These are phyloP conservation scores for Pseudomyrmex flavicornis DNA, from an alignment of 1,140 invertebrate species.

Conservation along the genomic window DNA sequence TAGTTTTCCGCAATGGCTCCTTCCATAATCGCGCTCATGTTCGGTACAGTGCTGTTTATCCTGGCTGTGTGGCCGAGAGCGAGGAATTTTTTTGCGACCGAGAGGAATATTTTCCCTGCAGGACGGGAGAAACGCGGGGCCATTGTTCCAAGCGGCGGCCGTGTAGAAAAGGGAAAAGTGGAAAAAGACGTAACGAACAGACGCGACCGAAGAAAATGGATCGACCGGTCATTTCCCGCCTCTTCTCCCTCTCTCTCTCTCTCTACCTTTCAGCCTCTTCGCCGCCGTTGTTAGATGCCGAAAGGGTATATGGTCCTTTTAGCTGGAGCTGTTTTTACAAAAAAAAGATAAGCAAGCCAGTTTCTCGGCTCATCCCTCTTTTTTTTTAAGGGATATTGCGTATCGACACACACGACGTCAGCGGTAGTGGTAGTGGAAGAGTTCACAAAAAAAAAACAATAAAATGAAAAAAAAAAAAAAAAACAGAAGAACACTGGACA, in stretches of 20 bases:
- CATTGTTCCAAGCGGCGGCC: conserved; percentile 40
- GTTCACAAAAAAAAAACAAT: background rate
- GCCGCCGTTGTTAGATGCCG: conserved; percentile 19
- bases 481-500: background rate
- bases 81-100: conserved; percentile 49
- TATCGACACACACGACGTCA: conserved; percentile 18
- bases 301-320: conserved; percentile 23
- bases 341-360: background rate
- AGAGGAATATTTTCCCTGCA: conserved; percentile 43
- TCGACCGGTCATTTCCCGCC: conserved; percentile 49
- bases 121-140: conserved; percentile 34
- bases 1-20: conserved; percentile 19
- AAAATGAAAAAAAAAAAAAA: background rate
- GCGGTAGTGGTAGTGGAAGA: background rate
- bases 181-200: conserved; percentile 61
- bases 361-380: background rate
- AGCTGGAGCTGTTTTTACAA: background rate
- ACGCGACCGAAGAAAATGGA: conserved; percentile 59
- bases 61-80: background rate
- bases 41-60: conserved; percentile 13
- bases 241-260: background rate
- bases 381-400: background rate
- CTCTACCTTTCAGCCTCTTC: background rate
- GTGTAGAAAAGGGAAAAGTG: conserved; percentile 46
- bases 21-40: conserved; percentile 22